phyloP scores from a whole-genome alignment of 2,113 vertebrate genomes.

The Poeciliopsis prolifica region DNA sequence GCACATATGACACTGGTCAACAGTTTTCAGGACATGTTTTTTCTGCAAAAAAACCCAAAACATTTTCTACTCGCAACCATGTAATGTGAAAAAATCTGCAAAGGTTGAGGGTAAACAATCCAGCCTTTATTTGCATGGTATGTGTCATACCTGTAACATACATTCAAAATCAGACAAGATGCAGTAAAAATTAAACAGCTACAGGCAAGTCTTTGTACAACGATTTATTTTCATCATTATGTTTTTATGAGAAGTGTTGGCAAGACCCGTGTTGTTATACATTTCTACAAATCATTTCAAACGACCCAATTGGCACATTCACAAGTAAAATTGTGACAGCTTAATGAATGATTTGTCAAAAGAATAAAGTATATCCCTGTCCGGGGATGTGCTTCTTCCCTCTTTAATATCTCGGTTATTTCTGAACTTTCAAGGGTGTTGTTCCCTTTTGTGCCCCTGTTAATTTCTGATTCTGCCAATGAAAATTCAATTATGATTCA shows the following conservation, averaged over 20 bases:
- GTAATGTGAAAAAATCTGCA: too few relatives aligned
- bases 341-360: conserved; percentile 46
- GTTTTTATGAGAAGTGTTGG: conserved; percentile 13
- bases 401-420: conserved; percentile 57
- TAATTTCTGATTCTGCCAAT: conserved; percentile 67
- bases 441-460: conserved; percentile 12
- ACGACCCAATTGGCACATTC: conserved; percentile 36
- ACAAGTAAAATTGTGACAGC: conserved; percentile 54
- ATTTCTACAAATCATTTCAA: conserved; percentile 50
- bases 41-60: too few relatives aligned
- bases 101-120: too few relatives aligned
- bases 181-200: conserved; percentile 7
- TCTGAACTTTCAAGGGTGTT: conserved; percentile 51
- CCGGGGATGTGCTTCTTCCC: conserved; percentile 13
- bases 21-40: too few relatives aligned
- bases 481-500: conserved; percentile 67
- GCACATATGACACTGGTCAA: too few relatives aligned
- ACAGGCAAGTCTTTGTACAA: neutral
- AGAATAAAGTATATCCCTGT: conserved; percentile 27
- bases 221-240: conserved; percentile 5
- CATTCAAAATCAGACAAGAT: neutral
- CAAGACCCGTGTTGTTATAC: conserved; percentile 4
- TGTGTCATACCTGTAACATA: neutral
- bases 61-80: too few relatives aligned
- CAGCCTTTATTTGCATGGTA: conserved; percentile 11